phyloP scores from a whole-genome alignment of 2,113 vertebrate genomes.

The Hemicordylus capensis region DNA sequence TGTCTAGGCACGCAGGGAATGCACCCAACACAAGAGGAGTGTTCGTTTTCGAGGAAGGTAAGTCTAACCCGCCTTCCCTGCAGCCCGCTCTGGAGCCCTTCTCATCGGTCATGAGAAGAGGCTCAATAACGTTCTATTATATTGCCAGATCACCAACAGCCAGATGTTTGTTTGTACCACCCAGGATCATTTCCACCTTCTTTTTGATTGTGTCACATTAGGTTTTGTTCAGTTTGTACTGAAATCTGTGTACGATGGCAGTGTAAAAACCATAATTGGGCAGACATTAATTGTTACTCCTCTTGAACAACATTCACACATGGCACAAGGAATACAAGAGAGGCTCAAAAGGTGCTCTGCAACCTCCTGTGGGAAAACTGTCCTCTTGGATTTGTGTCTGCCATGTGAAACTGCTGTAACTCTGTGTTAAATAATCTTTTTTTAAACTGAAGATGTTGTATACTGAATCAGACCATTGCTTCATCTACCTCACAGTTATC shows the following conservation, averaged over 20 bases:
- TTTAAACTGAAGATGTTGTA: neutral
- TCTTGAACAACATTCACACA: neutral
- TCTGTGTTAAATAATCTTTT: neutral
- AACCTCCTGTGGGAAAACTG: neutral
- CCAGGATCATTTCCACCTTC: neutral
- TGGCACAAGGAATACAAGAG: neutral
- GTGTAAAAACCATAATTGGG: neutral
- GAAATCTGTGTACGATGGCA: neutral
- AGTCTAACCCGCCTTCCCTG: too few species aligned
- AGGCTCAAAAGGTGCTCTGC: neutral
- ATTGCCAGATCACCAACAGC: neutral
- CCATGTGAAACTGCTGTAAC: neutral
- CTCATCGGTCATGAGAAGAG: too few species aligned
- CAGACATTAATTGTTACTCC: neutral
- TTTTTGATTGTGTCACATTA: neutral
- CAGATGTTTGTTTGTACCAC: neutral
- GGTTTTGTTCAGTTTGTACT: too few species aligned
- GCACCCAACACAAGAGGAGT: too few species aligned
- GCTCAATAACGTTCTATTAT: too few species aligned
- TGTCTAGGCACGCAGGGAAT: too few species aligned
- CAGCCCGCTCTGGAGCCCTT: too few species aligned
- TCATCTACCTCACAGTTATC: too few species aligned
- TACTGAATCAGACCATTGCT: too few species aligned
- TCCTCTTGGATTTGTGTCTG: neutral
- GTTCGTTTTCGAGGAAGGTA: too few species aligned